These are phyloP conservation scores for Novumbra hubbsi DNA, from an alignment of 2,797 vertebrate species.

Conservation along the genomic window DNA sequence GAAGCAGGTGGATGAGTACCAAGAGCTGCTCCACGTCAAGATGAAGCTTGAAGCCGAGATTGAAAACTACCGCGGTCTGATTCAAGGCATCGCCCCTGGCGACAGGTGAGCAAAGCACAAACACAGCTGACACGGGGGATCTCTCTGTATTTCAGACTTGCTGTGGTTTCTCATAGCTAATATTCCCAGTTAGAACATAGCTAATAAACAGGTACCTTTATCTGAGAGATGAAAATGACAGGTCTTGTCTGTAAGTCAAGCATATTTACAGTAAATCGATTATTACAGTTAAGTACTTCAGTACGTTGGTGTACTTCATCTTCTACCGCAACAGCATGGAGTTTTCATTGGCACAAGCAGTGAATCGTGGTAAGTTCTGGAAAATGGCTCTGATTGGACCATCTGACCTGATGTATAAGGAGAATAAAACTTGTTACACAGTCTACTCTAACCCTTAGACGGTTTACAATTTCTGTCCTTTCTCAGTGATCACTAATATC, in stretches of 20 bases:
- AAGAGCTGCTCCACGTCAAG: slow-evolving; percentile 82
- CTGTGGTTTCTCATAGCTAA: background rate
- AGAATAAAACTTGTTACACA: background rate
- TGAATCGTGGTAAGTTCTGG: slow-evolving; percentile 59
- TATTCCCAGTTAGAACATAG: background rate
- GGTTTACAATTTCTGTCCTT: background rate
- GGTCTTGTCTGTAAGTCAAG: background rate
- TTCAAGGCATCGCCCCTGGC: slow-evolving; percentile 57
- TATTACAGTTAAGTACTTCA: background rate
- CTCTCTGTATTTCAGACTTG: background rate
- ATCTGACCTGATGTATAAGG: background rate
- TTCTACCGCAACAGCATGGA: slow-evolving; percentile 63
- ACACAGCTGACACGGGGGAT: background rate
- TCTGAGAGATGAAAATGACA: background rate
- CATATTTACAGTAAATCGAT: background rate
- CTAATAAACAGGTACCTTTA: background rate
- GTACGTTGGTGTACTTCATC: slow-evolving; percentile 13
- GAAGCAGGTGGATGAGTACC: slow-evolving; percentile 77
- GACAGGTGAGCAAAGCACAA: slow-evolving; percentile 65
- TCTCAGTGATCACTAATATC: background rate
- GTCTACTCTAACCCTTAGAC: background rate
- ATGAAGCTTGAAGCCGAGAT: slow-evolving; percentile 82
- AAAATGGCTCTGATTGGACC: background rate
- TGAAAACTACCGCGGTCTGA: slow-evolving; percentile 78
- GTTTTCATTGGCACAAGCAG: slow-evolving; percentile 52